phyloP scores from a whole-genome alignment of 2,113 vertebrate genomes.

The Platysternon megacephalum region DNA sequence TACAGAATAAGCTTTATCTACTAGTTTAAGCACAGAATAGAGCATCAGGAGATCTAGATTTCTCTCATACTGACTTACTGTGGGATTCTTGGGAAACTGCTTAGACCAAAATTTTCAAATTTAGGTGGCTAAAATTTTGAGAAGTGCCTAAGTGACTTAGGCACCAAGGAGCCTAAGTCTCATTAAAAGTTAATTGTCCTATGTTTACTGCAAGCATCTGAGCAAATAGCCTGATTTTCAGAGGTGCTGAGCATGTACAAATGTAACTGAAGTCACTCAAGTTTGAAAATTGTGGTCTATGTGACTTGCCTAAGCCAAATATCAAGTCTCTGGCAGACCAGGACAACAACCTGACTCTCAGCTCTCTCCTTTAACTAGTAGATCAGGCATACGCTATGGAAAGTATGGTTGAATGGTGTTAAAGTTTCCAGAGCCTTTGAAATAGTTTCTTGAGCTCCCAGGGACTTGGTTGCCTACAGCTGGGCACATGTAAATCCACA shows the following conservation, averaged over 20 bases:
- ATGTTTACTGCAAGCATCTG: neutral
- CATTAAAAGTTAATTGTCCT: neutral
- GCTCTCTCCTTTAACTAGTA: neutral
- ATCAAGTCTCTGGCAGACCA: fast-evolving
- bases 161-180: fast-evolving
- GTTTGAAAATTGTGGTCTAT: neutral
- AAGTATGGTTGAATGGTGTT: neutral
- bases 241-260: neutral
- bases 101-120: neutral
- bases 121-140: neutral
- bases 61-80: neutral
- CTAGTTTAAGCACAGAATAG: neutral
- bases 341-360: neutral
- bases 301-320: neutral
- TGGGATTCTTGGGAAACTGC: neutral
- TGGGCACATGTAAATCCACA: neutral
- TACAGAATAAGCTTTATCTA: neutral
- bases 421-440: neutral
- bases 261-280: neutral
- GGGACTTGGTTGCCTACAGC: neutral
- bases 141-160: neutral
- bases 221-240: neutral
- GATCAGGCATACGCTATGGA: neutral
- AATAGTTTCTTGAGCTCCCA: neutral
- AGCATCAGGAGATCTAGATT: neutral